These are phyloP conservation scores for Choristoneura fumiferana DNA, from an alignment of 1,140 invertebrate genomes.

Conservation along the genomic window DNA sequence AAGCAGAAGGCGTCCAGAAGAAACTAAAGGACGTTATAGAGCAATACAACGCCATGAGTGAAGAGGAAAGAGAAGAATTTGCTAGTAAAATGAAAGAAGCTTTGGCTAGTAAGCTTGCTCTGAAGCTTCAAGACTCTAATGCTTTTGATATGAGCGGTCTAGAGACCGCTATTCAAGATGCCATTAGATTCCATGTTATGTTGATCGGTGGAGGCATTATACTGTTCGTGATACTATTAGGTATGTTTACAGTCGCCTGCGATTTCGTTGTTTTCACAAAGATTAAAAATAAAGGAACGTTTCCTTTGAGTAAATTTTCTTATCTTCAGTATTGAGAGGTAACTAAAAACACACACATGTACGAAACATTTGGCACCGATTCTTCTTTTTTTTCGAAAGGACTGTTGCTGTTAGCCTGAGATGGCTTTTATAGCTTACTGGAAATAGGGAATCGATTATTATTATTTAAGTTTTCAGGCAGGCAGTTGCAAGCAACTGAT, in stretches of 20 bases:
- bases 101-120: constrained; percentile 40
- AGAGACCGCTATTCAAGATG: constrained; percentile 45
- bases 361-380: too few relatives aligned
- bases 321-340: too few relatives aligned
- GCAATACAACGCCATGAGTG: constrained; percentile 55
- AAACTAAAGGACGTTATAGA: constrained; percentile 55
- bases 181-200: constrained; percentile 43
- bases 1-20: constrained; percentile 41
- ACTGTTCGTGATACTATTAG: constrained; percentile 51
- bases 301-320: too few relatives aligned
- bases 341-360: too few relatives aligned
- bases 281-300: too few relatives aligned
- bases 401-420: too few relatives aligned
- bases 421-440: too few relatives aligned
- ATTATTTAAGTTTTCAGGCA: too few relatives aligned
- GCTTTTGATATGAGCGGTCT: constrained; percentile 44
- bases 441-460: too few relatives aligned
- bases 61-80: constrained; percentile 60
- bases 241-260: constrained; percentile 57
- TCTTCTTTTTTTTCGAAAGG: too few relatives aligned
- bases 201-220: constrained; percentile 37
- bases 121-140: constrained; percentile 42
- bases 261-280: too few relatives aligned
- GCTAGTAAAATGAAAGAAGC: constrained; percentile 46
- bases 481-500: too few relatives aligned